Conservation (phyloP, 2,113 vertebrate genomes). For the Arothron firmamentum region DNA sequence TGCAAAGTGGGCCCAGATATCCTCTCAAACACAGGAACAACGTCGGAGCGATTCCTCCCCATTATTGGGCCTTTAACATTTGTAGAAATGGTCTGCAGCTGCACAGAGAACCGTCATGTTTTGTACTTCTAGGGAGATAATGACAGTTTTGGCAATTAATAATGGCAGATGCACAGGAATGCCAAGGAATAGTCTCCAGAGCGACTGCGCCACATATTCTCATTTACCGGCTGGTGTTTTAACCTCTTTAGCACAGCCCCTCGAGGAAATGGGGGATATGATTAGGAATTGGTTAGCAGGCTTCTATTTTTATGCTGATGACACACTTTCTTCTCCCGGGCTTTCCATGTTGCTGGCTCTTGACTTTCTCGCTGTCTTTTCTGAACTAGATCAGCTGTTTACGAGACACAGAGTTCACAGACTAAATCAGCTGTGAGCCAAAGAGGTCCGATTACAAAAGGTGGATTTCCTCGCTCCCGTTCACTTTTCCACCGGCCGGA, state of each 20-base stretch:
- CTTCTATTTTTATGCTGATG: conserved; percentile 83
- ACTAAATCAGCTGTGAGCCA: conserved; percentile 56
- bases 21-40: background rate
- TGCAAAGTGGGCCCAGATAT: conserved; percentile 11
- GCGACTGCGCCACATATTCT: conserved; percentile 73
- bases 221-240: conserved; percentile 68
- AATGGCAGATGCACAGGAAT: conserved; percentile 61
- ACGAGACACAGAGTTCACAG: conserved; percentile 60
- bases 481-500: conserved; percentile 23
- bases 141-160: conserved; percentile 65
- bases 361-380: conserved; percentile 74
- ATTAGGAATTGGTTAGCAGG: conserved; percentile 79
- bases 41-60: conserved; percentile 24
- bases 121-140: conserved; percentile 41
- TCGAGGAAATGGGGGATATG: conserved; percentile 74
- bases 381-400: conserved; percentile 76
- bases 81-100: conserved; percentile 41
- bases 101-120: conserved; percentile 40
- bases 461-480: background rate
- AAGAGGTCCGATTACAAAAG: conserved; percentile 17
- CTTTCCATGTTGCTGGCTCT: conserved; percentile 70
- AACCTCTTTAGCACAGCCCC: conserved; percentile 76
- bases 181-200: conserved; percentile 68
- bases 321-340: conserved; percentile 76
- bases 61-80: conserved; percentile 58